These are phyloP conservation scores for Cygnus atratus DNA, from an alignment of 2,113 vertebrate genomes.

Conservation along the genomic window DNA sequence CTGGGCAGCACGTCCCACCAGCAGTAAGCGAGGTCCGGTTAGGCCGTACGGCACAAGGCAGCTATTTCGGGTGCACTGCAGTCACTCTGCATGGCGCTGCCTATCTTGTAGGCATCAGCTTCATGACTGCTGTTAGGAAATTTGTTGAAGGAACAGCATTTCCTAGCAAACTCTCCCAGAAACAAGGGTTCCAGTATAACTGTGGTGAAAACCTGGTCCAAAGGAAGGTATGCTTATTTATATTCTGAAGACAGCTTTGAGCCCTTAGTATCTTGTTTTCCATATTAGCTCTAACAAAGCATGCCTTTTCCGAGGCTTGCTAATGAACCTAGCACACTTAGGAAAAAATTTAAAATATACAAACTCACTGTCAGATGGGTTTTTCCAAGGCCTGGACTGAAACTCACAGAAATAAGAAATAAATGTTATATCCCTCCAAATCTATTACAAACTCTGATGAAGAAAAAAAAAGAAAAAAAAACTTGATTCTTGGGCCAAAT, in stretches of 20 bases:
- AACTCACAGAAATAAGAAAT: constrained; percentile 50
- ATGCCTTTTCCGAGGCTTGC: constrained; percentile 39
- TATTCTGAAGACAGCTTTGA: constrained; percentile 51
- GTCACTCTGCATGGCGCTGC: neutral
- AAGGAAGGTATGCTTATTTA: constrained; percentile 63
- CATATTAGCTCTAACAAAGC: constrained; percentile 50
- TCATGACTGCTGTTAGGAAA: neutral
- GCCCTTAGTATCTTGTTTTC: constrained; percentile 63
- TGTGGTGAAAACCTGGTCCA: constrained; percentile 23
- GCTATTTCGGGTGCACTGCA: neutral
- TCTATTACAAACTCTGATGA: constrained; percentile 50
- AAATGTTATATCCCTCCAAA: constrained; percentile 53
- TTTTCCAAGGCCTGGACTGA: constrained; percentile 61
- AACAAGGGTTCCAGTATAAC: constrained; percentile 62
- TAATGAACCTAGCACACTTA: constrained; percentile 59
- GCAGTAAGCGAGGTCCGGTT: rapidly evolving
- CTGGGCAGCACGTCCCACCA: neutral
- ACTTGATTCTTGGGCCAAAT: constrained; percentile 50
- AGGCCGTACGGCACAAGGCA: rapidly evolving
- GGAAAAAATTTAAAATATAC: constrained; percentile 63
- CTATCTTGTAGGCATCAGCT: neutral
- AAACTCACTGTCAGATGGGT: constrained; percentile 60
- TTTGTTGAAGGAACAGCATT: constrained; percentile 30
- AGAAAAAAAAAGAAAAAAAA: neutral
- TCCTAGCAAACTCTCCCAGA: constrained; percentile 11